phyloP scores from a whole-genome alignment of 1,140 invertebrate genomes.

The Megathymus violae region DNA sequence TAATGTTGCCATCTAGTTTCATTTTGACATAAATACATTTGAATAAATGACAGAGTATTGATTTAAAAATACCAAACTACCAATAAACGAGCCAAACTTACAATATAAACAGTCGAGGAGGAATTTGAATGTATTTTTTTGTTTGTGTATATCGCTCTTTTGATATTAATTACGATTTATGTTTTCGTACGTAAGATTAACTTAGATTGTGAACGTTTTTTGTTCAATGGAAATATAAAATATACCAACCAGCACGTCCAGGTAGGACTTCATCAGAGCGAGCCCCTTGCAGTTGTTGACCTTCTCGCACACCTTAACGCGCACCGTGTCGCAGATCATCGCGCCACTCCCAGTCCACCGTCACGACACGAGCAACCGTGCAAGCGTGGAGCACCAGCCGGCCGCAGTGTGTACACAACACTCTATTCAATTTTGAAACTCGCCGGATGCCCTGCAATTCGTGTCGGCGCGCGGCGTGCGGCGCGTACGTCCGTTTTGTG shows the following conservation, averaged over 20 bases:
- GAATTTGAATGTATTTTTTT: too few relatives aligned
- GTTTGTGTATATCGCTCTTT: too few relatives aligned
- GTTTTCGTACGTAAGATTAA: too few relatives aligned
- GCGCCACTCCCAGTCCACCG: constrained; percentile 35
- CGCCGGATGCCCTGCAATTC: constrained; percentile 68
- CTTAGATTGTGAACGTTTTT: not conserved
- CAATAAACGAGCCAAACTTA: too few relatives aligned
- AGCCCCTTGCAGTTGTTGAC: constrained; percentile 68
- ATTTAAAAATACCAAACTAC: too few relatives aligned
- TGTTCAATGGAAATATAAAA: not conserved
- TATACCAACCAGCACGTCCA: constrained; percentile 63
- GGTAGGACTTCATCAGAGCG: constrained; percentile 66
- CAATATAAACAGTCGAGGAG: too few relatives aligned
- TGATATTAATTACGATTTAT: constrained; percentile 2
- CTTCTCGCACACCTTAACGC: constrained; percentile 70
- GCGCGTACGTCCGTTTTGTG: constrained; percentile 43
- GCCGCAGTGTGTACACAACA: constrained; percentile 47
- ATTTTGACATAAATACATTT: too few relatives aligned
- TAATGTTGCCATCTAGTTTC: too few relatives aligned
- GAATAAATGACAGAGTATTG: too few relatives aligned
- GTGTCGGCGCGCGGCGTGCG: constrained; percentile 32
- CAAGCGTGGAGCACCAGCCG: constrained; percentile 46
- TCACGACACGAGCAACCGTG: constrained; percentile 50
- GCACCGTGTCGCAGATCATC: constrained; percentile 69
- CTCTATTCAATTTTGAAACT: constrained; percentile 67